Base-by-base conservation (phyloP, 2,113 vertebrate species). In the Salvelinus alpinus region DNA sequence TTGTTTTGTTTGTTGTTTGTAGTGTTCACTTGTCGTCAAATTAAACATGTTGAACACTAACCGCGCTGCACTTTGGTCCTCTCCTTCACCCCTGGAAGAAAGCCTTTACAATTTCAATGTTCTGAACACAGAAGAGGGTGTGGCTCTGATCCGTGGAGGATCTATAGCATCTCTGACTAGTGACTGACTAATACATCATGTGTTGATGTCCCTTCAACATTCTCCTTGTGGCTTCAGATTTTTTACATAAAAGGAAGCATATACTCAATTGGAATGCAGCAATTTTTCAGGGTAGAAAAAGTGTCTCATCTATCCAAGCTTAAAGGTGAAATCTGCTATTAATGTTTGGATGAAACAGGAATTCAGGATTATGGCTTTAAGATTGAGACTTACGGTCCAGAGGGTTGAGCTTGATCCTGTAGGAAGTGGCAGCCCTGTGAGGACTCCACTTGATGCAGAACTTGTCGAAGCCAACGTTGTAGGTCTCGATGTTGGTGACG, bases 401-500 rank as follows among this genome's bases (percentile, higher is more conserved):
- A 14, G 97, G 97, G 80, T 94, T 93, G 54, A 99, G 92, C 62
- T 96, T 96, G 72, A 99, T 94, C 83, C 97, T 94, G 92, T 99
- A 99, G 0, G 97, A 99, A 0, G 96, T 95, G 9, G 96, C 98
- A 12, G 95, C 92, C 1, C 97, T 77, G 79, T 99, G 97, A 83
- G 96, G 87, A 0, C 91, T 91, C 98, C 97, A 99, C 71, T 91
- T 93, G 77, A 97, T 89, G 87, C 98, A 99, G 90, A 99, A 96
- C 14, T 90, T 94, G 86, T 99, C 94, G 84, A 96, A 96, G 34
- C 90, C 94, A 0, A 96, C 86, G 65, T 96, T 87, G 81, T 94
- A 96, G 6, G 91, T 95, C 88, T 92, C 96, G 59, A 99, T 86
- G 88, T 96, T 96, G 80, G 94, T 96, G 72, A 98, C 96, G 48